Base-by-base conservation (phyloP, 2,888 invertebrate genomes). In the Elysia crispata region DNA sequence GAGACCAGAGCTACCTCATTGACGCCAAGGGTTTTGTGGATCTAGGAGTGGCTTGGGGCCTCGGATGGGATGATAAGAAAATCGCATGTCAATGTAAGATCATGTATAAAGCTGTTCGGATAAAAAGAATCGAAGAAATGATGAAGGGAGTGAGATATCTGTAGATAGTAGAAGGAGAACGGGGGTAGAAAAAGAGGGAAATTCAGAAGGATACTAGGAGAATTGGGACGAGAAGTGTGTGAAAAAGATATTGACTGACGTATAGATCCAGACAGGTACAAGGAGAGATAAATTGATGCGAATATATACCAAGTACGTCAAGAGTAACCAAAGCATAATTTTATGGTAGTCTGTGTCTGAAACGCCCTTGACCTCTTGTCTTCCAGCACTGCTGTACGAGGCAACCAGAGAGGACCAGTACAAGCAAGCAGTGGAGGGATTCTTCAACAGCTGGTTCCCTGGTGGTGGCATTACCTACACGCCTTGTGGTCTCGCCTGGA, bases 41-140 rank as follows among this genome's bases (percentile, higher is more conserved):
- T 28, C 77, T 31, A 20, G 82, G 70, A 20, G 64, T 78, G 81
- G 83, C 86, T 3, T 88, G 88, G 88, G 89, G 86, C 6, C 85
- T 88, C 20, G 86, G 86, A 15, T 91, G 90, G 90, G 88, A 90
- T 49, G 87, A 88, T 81, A 88, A 87, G 79, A 81, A 78, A 20
- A 20, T 85, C 28, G 87, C 84, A n/a, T 85, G 83, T 69, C 82
- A 85, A 83, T 86, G 41, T 41, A 11, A 41, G 41, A n/a, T n/a
- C n/a, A n/a, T n/a, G n/a, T n/a, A n/a, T n/a, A n/a, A n/a, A n/a
- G n/a, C n/a, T n/a, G n/a, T n/a, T 25, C 0, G 31, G 15, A 31
- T 30, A 11, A 3, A n/a, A n/a, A 20, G 31, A 0, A 41, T 69
- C 13, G 6, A 11, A n/a, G 33, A 18, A 18, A 1, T 13, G 20